These are phyloP conservation scores for Melopsittacus undulatus DNA, from an alignment of 2,797 vertebrate genomes.

Conservation along the genomic window DNA sequence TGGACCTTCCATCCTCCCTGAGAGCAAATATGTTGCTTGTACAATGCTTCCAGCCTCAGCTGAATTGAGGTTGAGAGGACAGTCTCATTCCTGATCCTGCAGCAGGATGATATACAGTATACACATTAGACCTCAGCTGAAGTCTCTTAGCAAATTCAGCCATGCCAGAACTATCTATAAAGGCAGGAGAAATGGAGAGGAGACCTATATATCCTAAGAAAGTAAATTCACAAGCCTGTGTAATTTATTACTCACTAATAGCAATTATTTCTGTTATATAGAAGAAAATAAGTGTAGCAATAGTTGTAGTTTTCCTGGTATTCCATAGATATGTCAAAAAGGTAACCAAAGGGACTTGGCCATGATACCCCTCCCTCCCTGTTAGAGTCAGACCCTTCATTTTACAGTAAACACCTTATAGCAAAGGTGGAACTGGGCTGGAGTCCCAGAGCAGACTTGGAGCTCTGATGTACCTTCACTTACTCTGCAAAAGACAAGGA, in stretches of 20 bases:
- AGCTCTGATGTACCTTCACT: not conserved
- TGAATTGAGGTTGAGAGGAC: not conserved
- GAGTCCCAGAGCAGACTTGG: not conserved
- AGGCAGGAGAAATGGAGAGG: not conserved
- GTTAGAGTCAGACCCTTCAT: not conserved
- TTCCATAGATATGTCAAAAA: not conserved
- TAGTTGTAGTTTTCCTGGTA: not conserved
- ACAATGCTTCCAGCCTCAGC: not conserved
- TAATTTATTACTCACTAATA: not conserved
- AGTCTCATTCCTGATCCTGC: not conserved
- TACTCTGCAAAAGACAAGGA: not conserved
- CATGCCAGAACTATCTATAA: not conserved
- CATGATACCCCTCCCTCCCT: not conserved
- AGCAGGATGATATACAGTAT: not conserved
- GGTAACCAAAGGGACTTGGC: not conserved
- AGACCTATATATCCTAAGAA: not conserved
- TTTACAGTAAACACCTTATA: not conserved
- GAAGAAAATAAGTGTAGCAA: not conserved
- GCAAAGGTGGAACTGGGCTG: not conserved
- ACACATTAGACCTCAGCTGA: not conserved
- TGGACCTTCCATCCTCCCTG: not conserved
- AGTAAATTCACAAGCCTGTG: not conserved
- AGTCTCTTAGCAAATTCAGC: not conserved
- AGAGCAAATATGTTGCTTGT: not conserved
- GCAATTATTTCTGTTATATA: not conserved